Percentiles rank a stretch among this genome's conserved stretches.
phyloP scores from a whole-genome alignment of 2,888 invertebrate species.

The Cataglyphis livida region DNA sequence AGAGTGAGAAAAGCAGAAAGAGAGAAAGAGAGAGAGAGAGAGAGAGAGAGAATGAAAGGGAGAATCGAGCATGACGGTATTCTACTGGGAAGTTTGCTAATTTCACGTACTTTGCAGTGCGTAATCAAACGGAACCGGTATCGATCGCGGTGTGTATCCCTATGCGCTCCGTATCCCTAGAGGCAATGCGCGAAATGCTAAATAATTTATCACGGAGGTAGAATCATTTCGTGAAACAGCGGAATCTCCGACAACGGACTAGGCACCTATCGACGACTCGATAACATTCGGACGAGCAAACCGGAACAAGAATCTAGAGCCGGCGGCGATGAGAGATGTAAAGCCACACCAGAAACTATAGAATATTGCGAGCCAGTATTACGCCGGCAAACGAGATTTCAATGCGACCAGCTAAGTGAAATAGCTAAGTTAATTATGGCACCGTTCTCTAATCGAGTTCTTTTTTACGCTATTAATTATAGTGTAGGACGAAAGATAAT shows the following conservation, averaged over 20 bases:
- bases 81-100: constrained; percentile 38
- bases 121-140: constrained; percentile 46
- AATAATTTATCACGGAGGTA: constrained; percentile 46
- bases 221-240: constrained; percentile 36
- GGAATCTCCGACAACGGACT: not conserved
- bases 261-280: not conserved
- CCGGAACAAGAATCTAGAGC: constrained; percentile 31
- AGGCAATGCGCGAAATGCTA: constrained; percentile 27
- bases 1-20: not conserved
- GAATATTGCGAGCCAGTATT: constrained; percentile 18
- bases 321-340: constrained; percentile 16
- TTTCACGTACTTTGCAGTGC: constrained; percentile 33
- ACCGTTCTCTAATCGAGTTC: constrained; percentile 36
- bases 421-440: constrained; percentile 32
- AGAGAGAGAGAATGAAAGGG: not conserved
- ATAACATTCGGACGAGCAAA: constrained; percentile 23
- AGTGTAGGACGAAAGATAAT: constrained; percentile 29
- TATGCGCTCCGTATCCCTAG: not conserved
- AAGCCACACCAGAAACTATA: not conserved
- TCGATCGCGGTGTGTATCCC: constrained; percentile 26
- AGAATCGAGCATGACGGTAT: constrained; percentile 19
- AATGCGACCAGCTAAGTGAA: constrained; percentile 48
- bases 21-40: not conserved
- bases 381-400: constrained; percentile 25
- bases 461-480: constrained; percentile 42